These are phyloP conservation scores for Mythimna lalbum DNA, from an alignment of 2,888 invertebrate genomes.

Conservation along the genomic window DNA sequence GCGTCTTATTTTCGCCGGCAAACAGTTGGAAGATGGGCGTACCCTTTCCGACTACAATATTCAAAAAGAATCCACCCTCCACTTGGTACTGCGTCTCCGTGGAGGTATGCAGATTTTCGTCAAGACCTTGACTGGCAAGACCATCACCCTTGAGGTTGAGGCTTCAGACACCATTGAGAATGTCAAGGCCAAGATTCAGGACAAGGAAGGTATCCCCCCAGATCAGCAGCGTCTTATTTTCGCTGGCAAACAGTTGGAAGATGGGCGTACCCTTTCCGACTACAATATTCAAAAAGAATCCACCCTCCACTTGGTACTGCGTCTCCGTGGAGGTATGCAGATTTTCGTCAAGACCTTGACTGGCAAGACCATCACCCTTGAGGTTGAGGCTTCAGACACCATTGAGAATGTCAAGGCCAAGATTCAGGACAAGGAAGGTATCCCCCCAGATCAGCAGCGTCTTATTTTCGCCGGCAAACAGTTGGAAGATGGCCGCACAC, in stretches of 20 bases:
- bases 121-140: conserved; percentile 79
- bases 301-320: conserved; percentile 79
- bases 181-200: conserved; percentile 82
- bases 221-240: conserved; percentile 81
- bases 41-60: conserved; percentile 81
- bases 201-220: conserved; percentile 81
- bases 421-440: conserved; percentile 82
- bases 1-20: conserved; percentile 79
- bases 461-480: conserved; percentile 81
- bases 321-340: conserved; percentile 82
- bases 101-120: conserved; percentile 85
- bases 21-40: conserved; percentile 80
- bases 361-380: conserved; percentile 79
- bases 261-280: conserved; percentile 82
- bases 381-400: conserved; percentile 79
- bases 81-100: conserved; percentile 77
- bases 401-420: conserved; percentile 82
- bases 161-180: conserved; percentile 81
- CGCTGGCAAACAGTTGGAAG: conserved; percentile 82
- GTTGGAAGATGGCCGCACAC: conserved; percentile 78
- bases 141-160: conserved; percentile 79
- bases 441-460: conserved; percentile 81
- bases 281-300: conserved; percentile 85
- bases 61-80: conserved; percentile 79
- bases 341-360: conserved; percentile 81